Percentiles rank a stretch among this genome's conserved stretches.
These are phyloP conservation scores for Entelurus aequoreus DNA, from an alignment of 2,113 vertebrate genomes.

Conservation along the genomic window DNA sequence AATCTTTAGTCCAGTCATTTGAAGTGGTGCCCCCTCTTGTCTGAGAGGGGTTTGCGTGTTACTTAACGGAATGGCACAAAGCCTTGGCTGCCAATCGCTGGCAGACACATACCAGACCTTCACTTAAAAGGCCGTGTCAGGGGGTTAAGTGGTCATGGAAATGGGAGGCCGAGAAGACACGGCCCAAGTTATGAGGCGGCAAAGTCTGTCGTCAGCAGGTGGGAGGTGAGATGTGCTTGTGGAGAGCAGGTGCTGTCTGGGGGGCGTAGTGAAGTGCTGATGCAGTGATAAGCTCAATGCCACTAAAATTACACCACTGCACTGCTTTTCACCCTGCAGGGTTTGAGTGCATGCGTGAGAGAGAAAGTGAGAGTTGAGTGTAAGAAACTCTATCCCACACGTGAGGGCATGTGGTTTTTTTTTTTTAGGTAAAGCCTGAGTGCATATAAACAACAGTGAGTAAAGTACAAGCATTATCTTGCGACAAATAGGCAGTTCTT, in stretches of 20 bases:
- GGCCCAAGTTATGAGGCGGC: slow-evolving; percentile 60
- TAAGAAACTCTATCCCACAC: slow-evolving; percentile 48
- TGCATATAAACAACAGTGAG: neutral
- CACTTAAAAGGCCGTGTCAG: slow-evolving; percentile 62
- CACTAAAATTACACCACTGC: slow-evolving; percentile 62
- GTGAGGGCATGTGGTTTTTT: slow-evolving; percentile 33
- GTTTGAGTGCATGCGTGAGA: slow-evolving; percentile 34
- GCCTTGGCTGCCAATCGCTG: slow-evolving; percentile 44
- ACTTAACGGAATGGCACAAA: slow-evolving; percentile 54
- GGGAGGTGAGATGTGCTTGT: slow-evolving; percentile 58
- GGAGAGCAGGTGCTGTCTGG: slow-evolving; percentile 60
- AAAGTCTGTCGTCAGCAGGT: slow-evolving; percentile 65
- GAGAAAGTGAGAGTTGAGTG: slow-evolving; percentile 44
- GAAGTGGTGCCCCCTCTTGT: slow-evolving; percentile 14
- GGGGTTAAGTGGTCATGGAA: slow-evolving; percentile 69
- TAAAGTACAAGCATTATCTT: too few relatives aligned
- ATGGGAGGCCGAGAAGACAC: slow-evolving; percentile 48
- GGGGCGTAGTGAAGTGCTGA: slow-evolving; percentile 52
- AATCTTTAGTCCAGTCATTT: slow-evolving; percentile 1
- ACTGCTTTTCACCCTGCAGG: slow-evolving; percentile 39
- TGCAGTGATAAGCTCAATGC: slow-evolving; percentile 57
- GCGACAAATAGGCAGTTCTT: too few relatives aligned
- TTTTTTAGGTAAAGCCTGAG: slow-evolving; percentile 12
- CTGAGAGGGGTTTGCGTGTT: slow-evolving; percentile 38
- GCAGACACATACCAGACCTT: slow-evolving; percentile 65